Base-by-base conservation (phyloP, 2,113 vertebrate genomes). In the Ceratotherium simum region DNA sequence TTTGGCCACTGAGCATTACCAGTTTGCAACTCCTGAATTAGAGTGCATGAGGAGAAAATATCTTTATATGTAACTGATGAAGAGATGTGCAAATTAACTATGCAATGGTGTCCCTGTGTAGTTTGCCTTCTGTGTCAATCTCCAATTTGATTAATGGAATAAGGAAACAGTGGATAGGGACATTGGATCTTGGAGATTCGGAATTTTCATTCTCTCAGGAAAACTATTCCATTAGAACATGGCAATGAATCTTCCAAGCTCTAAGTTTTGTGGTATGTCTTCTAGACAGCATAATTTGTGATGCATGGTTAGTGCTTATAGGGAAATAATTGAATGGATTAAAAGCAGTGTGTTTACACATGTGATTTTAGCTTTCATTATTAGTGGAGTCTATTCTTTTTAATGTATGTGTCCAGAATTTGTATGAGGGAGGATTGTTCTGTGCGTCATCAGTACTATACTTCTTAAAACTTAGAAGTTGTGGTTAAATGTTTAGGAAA, bases 261-360 rank as follows among this genome's bases (percentile, higher is more conserved):
- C 87, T 85, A 96, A 88, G 92, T 92, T 96, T 96, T 90, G 84
- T 94, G 90, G 96, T 85, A 48, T 96, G 70, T 97, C 90, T 98
- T 97, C 72, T 79, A 92, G 94, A 94, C 90, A 97, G 93, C 39
- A 86, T 96, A 97, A 97, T 98, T 97, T 97, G 97, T 97, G 96
- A 97, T 95, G 72, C 80, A 79, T 67, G 79, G 70, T 97, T 96
- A 96, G 94, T 96, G 36, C 95, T 96, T 96, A 97, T 93, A 84
- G 88, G 27, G 60, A 97, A 98, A 97, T 98, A 98, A 98, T 93
- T 98, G 94, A 97, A 90, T 84, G 96, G 96, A 96, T 94, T 97
- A 94, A 96, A 98, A 97, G 92, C 79, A 95, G 94, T 97, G 97
- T 97, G 84, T 98, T 98, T 97, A 97, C 73, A 98, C 87, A 97